A percentile compares a stretch with the other conserved stretches of the same genome.
Conservation (phyloP, 2,113 vertebrate genomes). For the Phoxinus phoxinus region DNA sequence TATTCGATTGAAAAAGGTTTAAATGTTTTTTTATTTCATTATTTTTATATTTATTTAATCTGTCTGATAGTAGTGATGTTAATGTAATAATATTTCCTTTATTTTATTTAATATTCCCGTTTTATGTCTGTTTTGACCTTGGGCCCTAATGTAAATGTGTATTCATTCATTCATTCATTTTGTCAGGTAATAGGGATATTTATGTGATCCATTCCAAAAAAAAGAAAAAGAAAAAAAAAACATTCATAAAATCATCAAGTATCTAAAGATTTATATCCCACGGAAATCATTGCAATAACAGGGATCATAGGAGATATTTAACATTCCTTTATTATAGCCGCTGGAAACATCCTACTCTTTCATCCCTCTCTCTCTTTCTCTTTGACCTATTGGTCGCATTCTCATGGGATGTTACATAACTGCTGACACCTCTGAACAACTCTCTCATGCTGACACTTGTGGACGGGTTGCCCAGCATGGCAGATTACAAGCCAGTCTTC, state of each 20-base stretch:
- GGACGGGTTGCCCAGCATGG: background rate
- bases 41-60: no score
- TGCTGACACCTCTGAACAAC: background rate
- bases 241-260: background rate
- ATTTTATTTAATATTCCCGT: no score
- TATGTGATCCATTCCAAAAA: background rate
- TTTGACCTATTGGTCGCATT: background rate
- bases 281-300: background rate
- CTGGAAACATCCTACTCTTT: background rate
- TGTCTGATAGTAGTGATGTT: no score
- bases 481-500: constrained; percentile 4
- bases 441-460: background rate
- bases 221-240: background rate
- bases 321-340: background rate
- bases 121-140: background rate
- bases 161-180: background rate
- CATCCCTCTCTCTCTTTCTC: background rate
- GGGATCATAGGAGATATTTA: constrained; percentile 2
- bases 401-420: background rate
- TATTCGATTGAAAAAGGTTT: no score
- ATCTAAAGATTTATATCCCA: background rate
- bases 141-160: no score
- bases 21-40: no score
- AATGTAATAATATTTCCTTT: no score
- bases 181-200: background rate